These are phyloP conservation scores for Leptosomus discolor DNA, from an alignment of 2,113 vertebrate genomes.

Conservation along the genomic window DNA sequence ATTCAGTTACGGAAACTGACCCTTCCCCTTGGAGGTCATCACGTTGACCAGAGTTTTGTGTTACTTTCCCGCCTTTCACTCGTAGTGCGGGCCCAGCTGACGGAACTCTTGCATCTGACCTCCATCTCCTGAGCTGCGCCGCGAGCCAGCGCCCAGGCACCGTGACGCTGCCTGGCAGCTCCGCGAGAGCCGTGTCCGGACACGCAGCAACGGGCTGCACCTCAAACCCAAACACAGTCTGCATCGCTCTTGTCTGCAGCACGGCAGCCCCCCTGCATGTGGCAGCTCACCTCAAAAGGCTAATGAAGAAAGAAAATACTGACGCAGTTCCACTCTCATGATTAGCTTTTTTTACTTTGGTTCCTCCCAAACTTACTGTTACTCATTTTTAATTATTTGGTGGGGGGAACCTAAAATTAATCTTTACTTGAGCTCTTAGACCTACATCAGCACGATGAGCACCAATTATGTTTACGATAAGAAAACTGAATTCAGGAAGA, in stretches of 20 bases:
- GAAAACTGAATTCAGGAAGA: neutral
- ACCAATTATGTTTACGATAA: neutral
- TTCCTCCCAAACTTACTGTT: neutral
- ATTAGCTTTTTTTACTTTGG: neutral
- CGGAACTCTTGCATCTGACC: neutral
- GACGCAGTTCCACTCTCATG: neutral
- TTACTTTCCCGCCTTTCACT: neutral
- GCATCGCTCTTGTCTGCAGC: neutral
- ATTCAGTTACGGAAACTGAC: neutral
- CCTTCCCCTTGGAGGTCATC: neutral
- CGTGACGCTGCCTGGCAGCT: neutral
- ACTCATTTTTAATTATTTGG: neutral
- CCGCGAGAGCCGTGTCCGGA: neutral
- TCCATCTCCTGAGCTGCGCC: neutral
- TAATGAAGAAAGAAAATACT: neutral
- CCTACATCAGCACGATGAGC: neutral
- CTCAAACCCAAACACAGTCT: neutral
- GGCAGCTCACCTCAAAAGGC: neutral
- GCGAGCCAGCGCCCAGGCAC: neutral
- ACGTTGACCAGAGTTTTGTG: neutral
- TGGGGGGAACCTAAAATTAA: neutral
- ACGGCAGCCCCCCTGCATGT: neutral
- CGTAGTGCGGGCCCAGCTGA: neutral
- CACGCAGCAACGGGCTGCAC: neutral
- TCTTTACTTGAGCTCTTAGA: neutral